Conservation (phyloP, 2,888 invertebrate genomes). For the Coecobrya sp. region DNA sequence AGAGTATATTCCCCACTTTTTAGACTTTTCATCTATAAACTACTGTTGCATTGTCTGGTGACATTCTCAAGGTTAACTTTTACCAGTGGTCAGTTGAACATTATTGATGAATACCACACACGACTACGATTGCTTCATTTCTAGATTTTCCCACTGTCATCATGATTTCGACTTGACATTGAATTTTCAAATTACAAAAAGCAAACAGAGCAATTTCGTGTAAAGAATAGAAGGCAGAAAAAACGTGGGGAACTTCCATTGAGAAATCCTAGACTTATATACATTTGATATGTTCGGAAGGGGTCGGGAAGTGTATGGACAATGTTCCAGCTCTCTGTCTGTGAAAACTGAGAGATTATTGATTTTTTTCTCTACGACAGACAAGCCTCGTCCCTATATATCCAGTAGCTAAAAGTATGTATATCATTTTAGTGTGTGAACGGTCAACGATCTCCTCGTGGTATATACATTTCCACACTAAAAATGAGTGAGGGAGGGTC, state of each 20-base stretch:
- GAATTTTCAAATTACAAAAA: too few species aligned
- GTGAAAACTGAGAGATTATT: background rate
- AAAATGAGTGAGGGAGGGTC: conserved; percentile 1
- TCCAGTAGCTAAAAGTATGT: background rate
- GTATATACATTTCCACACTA: background rate
- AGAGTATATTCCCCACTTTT: background rate
- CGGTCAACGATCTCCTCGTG: background rate
- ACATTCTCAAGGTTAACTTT: background rate
- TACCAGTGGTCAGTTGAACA: background rate
- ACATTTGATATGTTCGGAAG: background rate
- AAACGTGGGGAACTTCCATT: background rate
- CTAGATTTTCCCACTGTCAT: too few species aligned
- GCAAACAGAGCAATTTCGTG: background rate
- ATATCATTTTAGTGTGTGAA: background rate
- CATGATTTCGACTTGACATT: too few species aligned
- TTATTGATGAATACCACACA: too few species aligned
- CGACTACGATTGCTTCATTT: too few species aligned
- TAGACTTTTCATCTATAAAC: too few species aligned
- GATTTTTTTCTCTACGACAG: background rate
- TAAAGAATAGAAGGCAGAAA: background rate
- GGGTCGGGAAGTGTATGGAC: background rate
- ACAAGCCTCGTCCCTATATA: background rate
- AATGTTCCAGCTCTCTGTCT: background rate
- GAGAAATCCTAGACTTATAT: background rate
- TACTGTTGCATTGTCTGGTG: background rate